Evolutionary conservation across 2,113 vertebrate genomes (phyloP).

Genomic region (Mesoclemmys tuberculata): DNA sequence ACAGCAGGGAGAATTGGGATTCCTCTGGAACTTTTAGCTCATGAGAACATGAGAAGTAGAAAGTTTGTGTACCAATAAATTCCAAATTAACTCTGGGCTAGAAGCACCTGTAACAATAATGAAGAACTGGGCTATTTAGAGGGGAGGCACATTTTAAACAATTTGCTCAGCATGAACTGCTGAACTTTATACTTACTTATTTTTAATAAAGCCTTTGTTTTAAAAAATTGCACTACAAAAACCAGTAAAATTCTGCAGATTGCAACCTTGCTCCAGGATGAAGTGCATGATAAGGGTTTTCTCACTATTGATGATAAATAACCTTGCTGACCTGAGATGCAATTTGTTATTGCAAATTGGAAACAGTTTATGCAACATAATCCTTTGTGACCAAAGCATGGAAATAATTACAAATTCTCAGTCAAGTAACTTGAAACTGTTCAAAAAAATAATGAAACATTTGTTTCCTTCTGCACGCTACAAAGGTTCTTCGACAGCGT

Average conservation of each 20-base stretch:
- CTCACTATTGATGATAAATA: neutral
- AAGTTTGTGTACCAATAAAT: neutral
- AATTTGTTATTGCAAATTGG: neutral
- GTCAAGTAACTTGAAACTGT: neutral
- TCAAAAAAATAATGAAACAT: conserved; percentile 5
- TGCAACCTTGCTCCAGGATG: neutral
- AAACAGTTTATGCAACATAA: neutral
- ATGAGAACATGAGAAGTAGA: neutral
- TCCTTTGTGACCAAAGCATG: conserved; percentile 3
- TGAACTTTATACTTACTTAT: conserved; percentile 54
- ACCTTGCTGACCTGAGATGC: neutral
- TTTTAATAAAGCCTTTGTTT: conserved; percentile 14
- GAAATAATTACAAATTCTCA: neutral
- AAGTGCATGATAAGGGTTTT: neutral
- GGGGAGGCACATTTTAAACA: neutral
- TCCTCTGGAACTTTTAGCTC: neutral
- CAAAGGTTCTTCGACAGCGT: neutral
- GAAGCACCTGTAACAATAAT: neutral
- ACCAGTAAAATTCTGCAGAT: neutral
- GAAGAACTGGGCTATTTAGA: neutral
- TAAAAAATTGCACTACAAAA: conserved; percentile 22
- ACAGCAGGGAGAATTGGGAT: neutral
- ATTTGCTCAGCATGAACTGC: conserved; percentile 34
- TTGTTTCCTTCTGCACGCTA: neutral
- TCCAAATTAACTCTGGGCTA: neutral